Evolutionary conservation across 2,888 invertebrate genomes (phyloP), one percentile per base, ranked within the genome.

Genomic region (Drosophila trichaetosa): DNA sequence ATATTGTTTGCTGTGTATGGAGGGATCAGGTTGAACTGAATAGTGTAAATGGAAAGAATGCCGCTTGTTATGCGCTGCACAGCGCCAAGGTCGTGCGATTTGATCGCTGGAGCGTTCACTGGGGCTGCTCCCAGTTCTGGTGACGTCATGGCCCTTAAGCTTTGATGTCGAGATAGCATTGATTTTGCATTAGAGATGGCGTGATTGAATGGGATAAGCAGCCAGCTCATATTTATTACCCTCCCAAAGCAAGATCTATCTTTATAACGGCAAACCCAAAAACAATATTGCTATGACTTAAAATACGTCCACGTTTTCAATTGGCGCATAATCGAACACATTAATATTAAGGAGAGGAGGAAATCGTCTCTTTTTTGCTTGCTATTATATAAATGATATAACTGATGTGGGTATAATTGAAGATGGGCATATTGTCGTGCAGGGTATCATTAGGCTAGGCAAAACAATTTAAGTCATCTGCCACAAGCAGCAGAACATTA

Each of bases 401-500:
- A 89, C 86, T 89, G 83, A 87, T 86, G 85, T 80, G 87, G 83
- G 87, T 80, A 87, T 87, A 89, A 89, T 74, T 87, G 89, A 85
- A 85, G 85, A 80, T 85, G 83, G 82, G 68, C 42, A 38, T 68
- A 67, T 33, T 69, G 69, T 24, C 64, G 73, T 72, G 77, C 73
- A 87, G 88, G 88, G 83, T 87, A 87, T 90, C 88, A 87, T 87
- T 87, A 90, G 83, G 86, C 87, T 69, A 53, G 77, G 76, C 88
- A 88, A 88, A 82, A 90, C 86, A 88, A 87, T 89, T 87, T 87
- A 89, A 90, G 88, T 83, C 88, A 90, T 86, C 79, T 88, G 88
- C 86, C 76, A 83, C 86, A 56, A 79, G 83, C 81, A 89, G 89
- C 87, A 82, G 85, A 87, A 86, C 82, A 87, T 89, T 87, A 85